Percentiles rank a stretch among this genome's conserved stretches.
Conservation (phyloP, 2,888 invertebrate genomes). For the Clostera curtula region DNA sequence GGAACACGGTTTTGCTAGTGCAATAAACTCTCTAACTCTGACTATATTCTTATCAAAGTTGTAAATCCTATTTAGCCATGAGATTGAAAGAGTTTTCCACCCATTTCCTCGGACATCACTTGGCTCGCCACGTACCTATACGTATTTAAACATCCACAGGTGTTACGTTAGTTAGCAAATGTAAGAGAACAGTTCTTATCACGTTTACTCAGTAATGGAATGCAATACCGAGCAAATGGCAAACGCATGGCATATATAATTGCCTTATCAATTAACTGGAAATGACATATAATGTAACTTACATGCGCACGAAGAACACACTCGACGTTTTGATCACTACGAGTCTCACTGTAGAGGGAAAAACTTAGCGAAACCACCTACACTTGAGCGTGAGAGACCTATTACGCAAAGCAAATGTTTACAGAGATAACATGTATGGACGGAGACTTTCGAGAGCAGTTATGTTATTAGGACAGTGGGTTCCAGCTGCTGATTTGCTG, state of each 20-base stretch:
- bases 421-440: no score
- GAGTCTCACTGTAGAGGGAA: conserved; percentile 31
- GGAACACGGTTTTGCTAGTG: no score
- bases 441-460: no score
- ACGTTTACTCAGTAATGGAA: conserved; percentile 2
- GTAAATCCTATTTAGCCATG: no score
- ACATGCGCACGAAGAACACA: conserved; percentile 11
- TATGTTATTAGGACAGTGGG: no score
- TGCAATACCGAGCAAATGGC: conserved; percentile 10
- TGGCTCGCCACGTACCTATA: conserved; percentile 8
- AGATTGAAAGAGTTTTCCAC: no score
- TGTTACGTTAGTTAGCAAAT: conserved; percentile 9
- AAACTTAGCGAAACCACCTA: conserved; percentile 32
- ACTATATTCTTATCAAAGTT: no score
- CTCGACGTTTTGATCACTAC: conserved; percentile 41
- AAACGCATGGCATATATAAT: conserved; percentile 10
- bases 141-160: conserved; percentile 6
- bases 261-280: conserved; percentile 1
- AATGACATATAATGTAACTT: conserved; percentile 14
- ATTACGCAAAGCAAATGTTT: no score
- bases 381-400: conserved; percentile 14
- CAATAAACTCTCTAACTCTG: no score
- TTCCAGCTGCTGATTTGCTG: no score
- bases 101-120: conserved; percentile 2
- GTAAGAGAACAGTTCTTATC: conserved; percentile 6